Percentiles rank a stretch among this genome's conserved stretches.
phyloP scores from a whole-genome alignment of 2,888 invertebrate genomes.

The Lutraria lutraria region DNA sequence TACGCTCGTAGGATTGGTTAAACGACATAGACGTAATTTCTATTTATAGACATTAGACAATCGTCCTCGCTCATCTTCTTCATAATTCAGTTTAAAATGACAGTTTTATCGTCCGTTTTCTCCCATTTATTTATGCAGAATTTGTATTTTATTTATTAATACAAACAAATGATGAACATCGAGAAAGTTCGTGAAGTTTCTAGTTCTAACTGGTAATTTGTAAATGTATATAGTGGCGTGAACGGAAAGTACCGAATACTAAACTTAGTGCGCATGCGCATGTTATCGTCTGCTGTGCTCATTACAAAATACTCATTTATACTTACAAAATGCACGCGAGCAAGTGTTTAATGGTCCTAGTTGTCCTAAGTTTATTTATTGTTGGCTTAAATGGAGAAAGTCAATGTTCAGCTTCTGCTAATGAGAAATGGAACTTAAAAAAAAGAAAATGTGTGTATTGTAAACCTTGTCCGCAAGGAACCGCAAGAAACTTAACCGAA shows the following conservation, averaged over 20 bases:
- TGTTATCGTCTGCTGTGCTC: neutral
- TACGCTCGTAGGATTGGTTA: neutral
- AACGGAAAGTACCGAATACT: neutral
- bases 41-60: constrained; percentile 3
- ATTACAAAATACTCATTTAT: neutral
- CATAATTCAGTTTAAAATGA: neutral
- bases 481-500: neutral
- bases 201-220: neutral
- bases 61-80: neutral
- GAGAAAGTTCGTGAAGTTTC: neutral
- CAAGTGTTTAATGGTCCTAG: neutral
- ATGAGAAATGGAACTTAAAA: neutral
- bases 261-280: neutral
- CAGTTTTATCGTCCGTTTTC: neutral
- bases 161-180: neutral
- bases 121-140: neutral
- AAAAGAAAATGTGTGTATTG: neutral
- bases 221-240: neutral
- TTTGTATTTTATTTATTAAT: neutral
- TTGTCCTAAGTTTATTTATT: neutral
- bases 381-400: neutral
- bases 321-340: neutral
- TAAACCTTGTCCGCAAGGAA: neutral
- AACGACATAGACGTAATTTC: neutral
- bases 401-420: neutral